Base-by-base conservation (phyloP, 2,113 vertebrate species). In the Charadrius vociferus region DNA sequence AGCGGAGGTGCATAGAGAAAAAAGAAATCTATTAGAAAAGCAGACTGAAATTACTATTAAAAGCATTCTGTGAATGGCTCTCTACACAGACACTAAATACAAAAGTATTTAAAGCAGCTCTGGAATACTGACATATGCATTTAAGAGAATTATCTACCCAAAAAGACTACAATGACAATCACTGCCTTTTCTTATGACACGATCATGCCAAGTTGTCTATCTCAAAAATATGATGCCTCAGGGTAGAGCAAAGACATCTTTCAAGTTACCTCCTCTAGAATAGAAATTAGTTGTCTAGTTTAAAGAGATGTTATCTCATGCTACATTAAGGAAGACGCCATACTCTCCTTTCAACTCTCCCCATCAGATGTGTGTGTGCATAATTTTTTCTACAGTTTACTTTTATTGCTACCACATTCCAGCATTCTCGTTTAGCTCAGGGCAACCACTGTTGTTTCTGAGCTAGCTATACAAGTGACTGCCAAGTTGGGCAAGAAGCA, bases 371-470 rank as follows among this genome's bases (percentile, higher is more conserved):
- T 80, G 70, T 89, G 91, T 88, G 78, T 93, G 85, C 59, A 65
- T 73, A 87, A 91, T 94, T 96, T 93, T 93, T 93, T 94, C 95
- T 92, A 84, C 93, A 95, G 86, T 96, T 96, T 96, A 94, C 94
- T 96, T 96, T 91, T 95, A 96, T 88, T 96, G 91, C 93, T 91
- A 91, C 81, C 87, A 95, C 95, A 90, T 90, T 93, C 81, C 93
- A 95, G 71, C 66, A 91, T 59, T 94, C 86, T 74, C 68, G 91
- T 96, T 90, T 94, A 96, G 93, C 96, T 97, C 92, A 95, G 84
- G 92, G 95, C 96, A 97, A 94, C 87, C 92, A 82, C 78, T 82
- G 96, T 93, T 93, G 78, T 94, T 95, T 96, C 74, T 90, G 66
- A 96, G 58, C 58, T 94, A 90, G 74, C 85, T 95, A 79, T n/a